Percentiles rank a stretch among this genome's conserved stretches.
These are phyloP conservation scores for Hylomyscus alleni DNA, from an alignment of 2,797 vertebrate species.

Conservation along the genomic window DNA sequence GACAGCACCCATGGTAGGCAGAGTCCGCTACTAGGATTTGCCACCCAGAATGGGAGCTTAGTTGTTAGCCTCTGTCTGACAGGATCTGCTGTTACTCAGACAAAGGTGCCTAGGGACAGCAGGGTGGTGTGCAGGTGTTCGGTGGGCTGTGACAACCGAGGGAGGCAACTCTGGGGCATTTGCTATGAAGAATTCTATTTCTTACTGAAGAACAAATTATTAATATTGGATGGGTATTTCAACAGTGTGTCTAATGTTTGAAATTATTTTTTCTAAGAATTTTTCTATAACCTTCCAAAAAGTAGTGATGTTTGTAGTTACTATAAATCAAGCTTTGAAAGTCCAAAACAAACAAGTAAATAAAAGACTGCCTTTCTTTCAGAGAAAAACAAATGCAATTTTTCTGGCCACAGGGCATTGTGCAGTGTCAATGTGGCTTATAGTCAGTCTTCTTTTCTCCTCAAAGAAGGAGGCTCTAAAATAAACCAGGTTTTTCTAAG, in stretches of 20 bases:
- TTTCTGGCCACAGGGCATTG: conserved; percentile 81
- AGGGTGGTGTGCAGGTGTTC: conserved; percentile 85
- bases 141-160: conserved; percentile 86
- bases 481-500: conserved; percentile 85
- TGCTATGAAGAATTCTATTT: conserved; percentile 87
- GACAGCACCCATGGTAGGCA: conserved; percentile 84
- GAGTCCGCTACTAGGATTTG: conserved; percentile 80
- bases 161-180: conserved; percentile 90
- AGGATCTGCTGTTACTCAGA: conserved; percentile 85
- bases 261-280: conserved; percentile 83
- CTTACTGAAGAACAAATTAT: conserved; percentile 86
- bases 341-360: conserved; percentile 71
- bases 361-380: conserved; percentile 80
- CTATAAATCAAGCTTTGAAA: conserved; percentile 83
- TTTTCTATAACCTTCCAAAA: conserved; percentile 84
- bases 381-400: conserved; percentile 69
- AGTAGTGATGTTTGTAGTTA: conserved; percentile 83
- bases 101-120: conserved; percentile 88
- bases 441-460: conserved; percentile 69
- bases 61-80: conserved; percentile 87
- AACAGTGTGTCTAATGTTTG: conserved; percentile 84
- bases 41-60: conserved; percentile 86
- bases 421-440: conserved; percentile 82
- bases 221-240: conserved; percentile 84
- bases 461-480: conserved; percentile 75